phyloP scores from a whole-genome alignment of 2,113 vertebrate species.

The Thamnaconus septentrionalis region DNA sequence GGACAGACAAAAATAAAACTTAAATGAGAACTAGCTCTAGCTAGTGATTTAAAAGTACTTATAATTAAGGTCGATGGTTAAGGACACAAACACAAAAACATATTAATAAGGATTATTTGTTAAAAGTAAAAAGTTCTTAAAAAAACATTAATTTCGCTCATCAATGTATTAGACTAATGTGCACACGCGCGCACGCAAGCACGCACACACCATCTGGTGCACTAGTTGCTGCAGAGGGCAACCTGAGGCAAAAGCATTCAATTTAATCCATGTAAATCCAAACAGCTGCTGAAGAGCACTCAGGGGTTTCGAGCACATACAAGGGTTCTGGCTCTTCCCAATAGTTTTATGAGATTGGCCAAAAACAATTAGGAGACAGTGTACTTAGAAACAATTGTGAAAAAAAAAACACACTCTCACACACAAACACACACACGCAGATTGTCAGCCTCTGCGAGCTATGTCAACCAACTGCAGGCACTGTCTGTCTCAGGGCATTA shows the following conservation, averaged over 20 bases:
- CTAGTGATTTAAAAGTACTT: too few relatives aligned
- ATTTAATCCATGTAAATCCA: conserved; percentile 41
- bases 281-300: conserved; percentile 33
- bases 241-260: not conserved
- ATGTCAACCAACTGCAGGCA: conserved; percentile 56
- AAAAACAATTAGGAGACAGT: conserved; percentile 47
- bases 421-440: conserved; percentile 27
- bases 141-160: too few relatives aligned
- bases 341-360: conserved; percentile 24
- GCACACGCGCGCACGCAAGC: not conserved
- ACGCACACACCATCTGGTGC: not conserved
- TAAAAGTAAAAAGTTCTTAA: too few relatives aligned
- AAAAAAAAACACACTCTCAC: conserved; percentile 20
- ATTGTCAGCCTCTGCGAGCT: conserved; percentile 40
- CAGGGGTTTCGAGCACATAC: conserved; percentile 20
- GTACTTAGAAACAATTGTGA: conserved; percentile 28
- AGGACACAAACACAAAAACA: too few relatives aligned
- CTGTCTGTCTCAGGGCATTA: conserved; percentile 59
- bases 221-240: conserved; percentile 1
- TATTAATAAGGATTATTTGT: too few relatives aligned
- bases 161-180: not conserved
- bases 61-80: too few relatives aligned
- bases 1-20: too few relatives aligned
- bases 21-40: too few relatives aligned
- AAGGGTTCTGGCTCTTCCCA: conserved; percentile 13